These are phyloP conservation scores for Sceloporus tristichus DNA, from an alignment of 2,113 vertebrate species.

Conservation along the genomic window DNA sequence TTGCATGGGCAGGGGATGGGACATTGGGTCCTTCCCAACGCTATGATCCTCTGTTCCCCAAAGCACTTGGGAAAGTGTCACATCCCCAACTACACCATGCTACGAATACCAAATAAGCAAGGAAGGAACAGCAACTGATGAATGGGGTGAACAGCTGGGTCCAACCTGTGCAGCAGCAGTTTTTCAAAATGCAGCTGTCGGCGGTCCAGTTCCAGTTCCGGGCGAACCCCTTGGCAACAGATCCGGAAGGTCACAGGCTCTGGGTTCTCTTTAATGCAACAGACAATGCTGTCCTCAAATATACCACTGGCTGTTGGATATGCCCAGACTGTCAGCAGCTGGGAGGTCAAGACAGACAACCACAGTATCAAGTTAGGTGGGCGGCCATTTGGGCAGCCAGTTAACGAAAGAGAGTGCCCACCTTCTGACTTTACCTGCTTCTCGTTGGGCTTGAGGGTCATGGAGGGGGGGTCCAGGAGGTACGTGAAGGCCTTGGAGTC, in stretches of 20 bases:
- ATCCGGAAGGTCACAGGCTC: slow-evolving; percentile 81
- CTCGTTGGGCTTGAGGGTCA: slow-evolving; percentile 85
- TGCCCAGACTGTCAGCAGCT: slow-evolving; percentile 89
- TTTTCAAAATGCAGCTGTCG: slow-evolving; percentile 84
- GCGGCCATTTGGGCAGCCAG: accelerated
- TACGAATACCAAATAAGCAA: background rate
- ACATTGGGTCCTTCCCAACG: too few relatives aligned
- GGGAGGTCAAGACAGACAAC: background rate
- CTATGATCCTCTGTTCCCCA: too few relatives aligned
- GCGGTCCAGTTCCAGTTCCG: slow-evolving; percentile 86
- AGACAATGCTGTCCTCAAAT: slow-evolving; percentile 88
- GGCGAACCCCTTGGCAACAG: slow-evolving; percentile 86
- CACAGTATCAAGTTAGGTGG: background rate
- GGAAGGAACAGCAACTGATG: too few relatives aligned
- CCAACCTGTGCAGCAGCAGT: slow-evolving; percentile 86
- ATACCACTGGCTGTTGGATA: slow-evolving; percentile 86
- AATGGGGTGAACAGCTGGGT: background rate
- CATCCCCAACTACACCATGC: too few relatives aligned
- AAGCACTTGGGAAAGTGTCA: too few relatives aligned
- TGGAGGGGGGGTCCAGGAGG: slow-evolving; percentile 84
- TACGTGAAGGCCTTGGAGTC: slow-evolving; percentile 85
- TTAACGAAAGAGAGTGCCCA: accelerated
- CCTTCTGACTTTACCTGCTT: slow-evolving; percentile 79
- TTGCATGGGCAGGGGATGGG: too few relatives aligned
- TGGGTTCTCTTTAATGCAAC: slow-evolving; percentile 86